Evolutionary conservation across 1,140 invertebrate species (phyloP).

Genomic region (Heliothis subflexa): DNA sequence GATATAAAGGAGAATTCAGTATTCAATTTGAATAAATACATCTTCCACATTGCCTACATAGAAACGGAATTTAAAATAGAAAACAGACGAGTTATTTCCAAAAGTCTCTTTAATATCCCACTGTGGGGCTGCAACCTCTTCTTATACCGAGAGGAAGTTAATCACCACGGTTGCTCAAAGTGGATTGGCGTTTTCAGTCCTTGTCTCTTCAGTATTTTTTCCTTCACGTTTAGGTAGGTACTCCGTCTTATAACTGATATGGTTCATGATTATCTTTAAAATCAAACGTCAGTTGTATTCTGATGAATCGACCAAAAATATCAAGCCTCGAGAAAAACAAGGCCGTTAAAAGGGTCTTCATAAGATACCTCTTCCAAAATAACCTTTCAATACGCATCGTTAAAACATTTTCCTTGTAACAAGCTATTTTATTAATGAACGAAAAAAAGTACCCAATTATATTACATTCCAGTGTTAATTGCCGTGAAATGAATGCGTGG

Average conservation of each 20-base stretch:
- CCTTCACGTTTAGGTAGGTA: no score
- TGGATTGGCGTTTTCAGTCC: no score
- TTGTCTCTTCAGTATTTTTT: no score
- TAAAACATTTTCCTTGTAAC: constrained; percentile 2
- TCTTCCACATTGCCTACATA: not conserved
- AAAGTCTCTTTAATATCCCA: no score
- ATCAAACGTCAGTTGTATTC: no score
- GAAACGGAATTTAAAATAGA: no score
- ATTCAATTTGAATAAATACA: not conserved
- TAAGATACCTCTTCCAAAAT: not conserved
- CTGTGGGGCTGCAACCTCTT: no score
- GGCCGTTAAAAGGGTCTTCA: not conserved
- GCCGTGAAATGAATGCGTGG: constrained; percentile 24
- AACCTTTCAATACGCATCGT: constrained; percentile 4
- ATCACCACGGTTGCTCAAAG: not conserved
- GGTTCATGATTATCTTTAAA: no score
- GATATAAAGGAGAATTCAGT: no score
- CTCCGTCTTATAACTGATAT: no score
- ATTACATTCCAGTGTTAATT: constrained; percentile 36
- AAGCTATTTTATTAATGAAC: not conserved
- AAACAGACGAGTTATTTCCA: no score
- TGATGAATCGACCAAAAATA: not conserved
- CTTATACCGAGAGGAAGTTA: no score
- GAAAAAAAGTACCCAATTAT: constrained; percentile 7
- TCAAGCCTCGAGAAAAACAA: not conserved